Base-by-base conservation (phyloP, 2,888 invertebrate species). In the Neoitamus cyanurus region DNA sequence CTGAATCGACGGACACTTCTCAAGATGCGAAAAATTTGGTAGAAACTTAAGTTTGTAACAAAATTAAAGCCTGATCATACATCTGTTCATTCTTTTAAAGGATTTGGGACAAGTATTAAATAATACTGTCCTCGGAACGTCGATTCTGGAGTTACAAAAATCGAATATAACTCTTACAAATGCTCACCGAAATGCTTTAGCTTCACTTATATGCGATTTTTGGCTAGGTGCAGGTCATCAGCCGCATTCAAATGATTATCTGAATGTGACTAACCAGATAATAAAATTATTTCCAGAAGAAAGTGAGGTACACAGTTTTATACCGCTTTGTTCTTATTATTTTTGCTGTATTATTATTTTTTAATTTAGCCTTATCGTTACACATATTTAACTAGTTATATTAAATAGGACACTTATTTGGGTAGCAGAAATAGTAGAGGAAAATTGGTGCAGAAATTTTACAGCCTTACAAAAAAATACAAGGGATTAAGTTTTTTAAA, bases 11-110 rank as follows among this genome's bases (percentile, higher is more conserved):
- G 36, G 36, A 36, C 36, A 36, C 6, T n/a, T 34, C 34, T 34
- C 85, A 86, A 88, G 88, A 77, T 86, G 87, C 84, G 89, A 88
- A 85, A 87, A 87, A 86, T 90, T 88, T 85, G 86, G 88, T 87
- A 86, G 88, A 83, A 88, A 89, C 5, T 2, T 5, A 34, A 34
- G 7, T 7, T 34, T 34, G 34, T 7, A 7, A 34, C 87, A 89
- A 34, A 34, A 34, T 34, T 1, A 34, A 34, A 34, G 0, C 34
- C 1, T 34, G 34, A 34, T 34, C 7, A 34, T 34, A 7, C 7
- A 7, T 34, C 3, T 3, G 34, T 34, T 34, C 7, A 7, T 34
- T 34, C 1, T 34, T 34, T 34, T 34, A 34, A 34, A 34, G 34
- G 34, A 34, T 2, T 34, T 34, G 34, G 34, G 7, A 34, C 34